A percentile compares a stretch with the other conserved stretches of the same genome.
Conservation (phyloP, 2,797 vertebrate genomes). For the Aphelocoma californica region DNA sequence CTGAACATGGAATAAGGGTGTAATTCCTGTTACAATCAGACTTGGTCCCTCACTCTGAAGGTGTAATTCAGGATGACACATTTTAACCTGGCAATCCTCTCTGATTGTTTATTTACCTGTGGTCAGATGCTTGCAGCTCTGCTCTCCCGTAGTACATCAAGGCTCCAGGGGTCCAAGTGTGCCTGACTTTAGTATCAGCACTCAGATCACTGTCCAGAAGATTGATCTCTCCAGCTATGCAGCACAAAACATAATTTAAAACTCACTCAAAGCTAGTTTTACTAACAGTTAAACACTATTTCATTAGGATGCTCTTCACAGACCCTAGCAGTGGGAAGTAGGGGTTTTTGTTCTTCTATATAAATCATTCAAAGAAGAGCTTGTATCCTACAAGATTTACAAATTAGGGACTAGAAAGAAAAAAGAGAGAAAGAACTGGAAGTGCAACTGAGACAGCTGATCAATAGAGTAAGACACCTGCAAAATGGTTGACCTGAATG, state of each 20-base stretch:
- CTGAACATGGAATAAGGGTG: neutral
- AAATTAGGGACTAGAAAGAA: neutral
- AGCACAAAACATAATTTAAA: constrained; percentile 21
- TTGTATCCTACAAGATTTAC: neutral
- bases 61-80: neutral
- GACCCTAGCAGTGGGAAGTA: neutral
- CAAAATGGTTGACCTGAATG: neutral
- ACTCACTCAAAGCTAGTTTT: neutral
- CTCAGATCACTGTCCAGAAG: constrained; percentile 73
- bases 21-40: neutral
- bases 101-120: constrained; percentile 71
- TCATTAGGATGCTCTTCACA: neutral
- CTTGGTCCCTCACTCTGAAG: neutral
- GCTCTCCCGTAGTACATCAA: constrained; percentile 82
- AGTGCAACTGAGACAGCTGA: neutral
- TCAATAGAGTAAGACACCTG: neutral
- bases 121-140: constrained; percentile 79
- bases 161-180: constrained; percentile 77
- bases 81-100: neutral
- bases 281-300: neutral
- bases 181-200: constrained; percentile 52
- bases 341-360: neutral
- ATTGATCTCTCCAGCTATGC: constrained; percentile 74
- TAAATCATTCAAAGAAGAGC: neutral
- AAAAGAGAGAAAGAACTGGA: neutral